Evolutionary conservation across 1,140 invertebrate species (phyloP).

Genomic region (Euwallacea similis): DNA sequence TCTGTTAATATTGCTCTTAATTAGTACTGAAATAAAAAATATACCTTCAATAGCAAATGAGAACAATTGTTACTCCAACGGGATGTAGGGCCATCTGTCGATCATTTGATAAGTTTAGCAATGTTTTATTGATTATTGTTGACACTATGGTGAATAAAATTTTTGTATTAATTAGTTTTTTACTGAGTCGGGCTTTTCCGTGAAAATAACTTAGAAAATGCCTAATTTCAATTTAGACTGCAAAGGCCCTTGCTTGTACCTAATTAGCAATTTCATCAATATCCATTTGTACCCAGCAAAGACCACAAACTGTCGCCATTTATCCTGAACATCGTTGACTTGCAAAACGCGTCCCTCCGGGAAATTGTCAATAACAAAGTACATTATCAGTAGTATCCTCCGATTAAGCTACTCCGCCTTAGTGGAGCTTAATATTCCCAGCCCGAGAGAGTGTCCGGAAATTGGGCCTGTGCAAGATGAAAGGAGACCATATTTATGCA

Average conservation of each 20-base stretch:
- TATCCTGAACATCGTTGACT: constrained; percentile 1
- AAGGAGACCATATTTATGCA: constrained; percentile 14
- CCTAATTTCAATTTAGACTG: neutral
- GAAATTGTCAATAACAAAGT: constrained; percentile 17
- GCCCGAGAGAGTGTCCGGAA: neutral
- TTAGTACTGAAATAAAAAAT: too few relatives aligned
- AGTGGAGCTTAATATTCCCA: constrained; percentile 4
- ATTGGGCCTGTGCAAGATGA: constrained; percentile 1
- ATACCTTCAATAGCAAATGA: too few relatives aligned
- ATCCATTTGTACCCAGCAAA: neutral
- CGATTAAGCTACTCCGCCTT: constrained; percentile 4
- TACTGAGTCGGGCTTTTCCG: too few relatives aligned
- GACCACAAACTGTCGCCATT: constrained; percentile 3
- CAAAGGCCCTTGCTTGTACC: neutral
- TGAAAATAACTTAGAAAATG: too few relatives aligned
- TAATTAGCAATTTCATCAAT: neutral
- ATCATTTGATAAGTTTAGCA: too few relatives aligned
- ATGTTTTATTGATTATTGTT: too few relatives aligned
- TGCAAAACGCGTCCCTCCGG: constrained; percentile 2
- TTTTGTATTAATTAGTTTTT: too few relatives aligned
- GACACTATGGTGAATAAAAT: too few relatives aligned
- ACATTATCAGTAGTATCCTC: constrained; percentile 13
- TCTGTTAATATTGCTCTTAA: too few relatives aligned
- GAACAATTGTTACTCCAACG: too few relatives aligned
- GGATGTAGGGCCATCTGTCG: too few relatives aligned